Conservation (phyloP, 2,888 invertebrate genomes). For the Morpho achilles region DNA sequence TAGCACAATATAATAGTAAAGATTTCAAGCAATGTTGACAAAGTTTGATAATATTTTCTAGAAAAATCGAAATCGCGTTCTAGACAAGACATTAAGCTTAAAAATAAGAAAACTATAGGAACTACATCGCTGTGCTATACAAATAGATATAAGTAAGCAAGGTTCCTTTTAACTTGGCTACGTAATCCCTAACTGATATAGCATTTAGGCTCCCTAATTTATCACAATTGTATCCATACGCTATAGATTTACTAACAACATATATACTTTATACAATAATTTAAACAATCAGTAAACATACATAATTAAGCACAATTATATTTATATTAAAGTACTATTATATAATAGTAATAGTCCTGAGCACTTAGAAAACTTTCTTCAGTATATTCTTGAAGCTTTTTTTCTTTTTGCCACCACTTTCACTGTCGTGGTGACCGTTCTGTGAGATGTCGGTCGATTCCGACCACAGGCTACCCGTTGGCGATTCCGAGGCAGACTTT, state of each 20-base stretch:
- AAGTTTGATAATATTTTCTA: too few species aligned
- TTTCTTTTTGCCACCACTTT: conserved; percentile 71
- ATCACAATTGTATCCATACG: conserved; percentile 76
- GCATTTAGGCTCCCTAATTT: conserved; percentile 67
- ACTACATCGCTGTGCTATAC: background rate
- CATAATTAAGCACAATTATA: conserved; percentile 12
- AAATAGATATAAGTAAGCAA: background rate
- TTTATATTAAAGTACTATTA: conserved; percentile 40
- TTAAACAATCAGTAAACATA: conserved; percentile 32
- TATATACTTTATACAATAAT: conserved; percentile 42
- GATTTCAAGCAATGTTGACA: too few species aligned
- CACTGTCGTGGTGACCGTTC: conserved; percentile 52
- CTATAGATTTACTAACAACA: conserved; percentile 45
- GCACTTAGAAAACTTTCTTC: conserved; percentile 86
- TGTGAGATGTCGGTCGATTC: conserved; percentile 69
- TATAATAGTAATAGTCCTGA: conserved; percentile 47
- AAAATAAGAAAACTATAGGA: background rate
- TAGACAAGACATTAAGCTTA: background rate
- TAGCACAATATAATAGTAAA: too few species aligned
- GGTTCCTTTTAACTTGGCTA: background rate
- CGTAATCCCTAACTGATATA: conserved; percentile 35
- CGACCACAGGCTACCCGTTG: conserved; percentile 70
- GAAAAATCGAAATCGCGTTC: too few species aligned
- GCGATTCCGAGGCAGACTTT: conserved; percentile 65
- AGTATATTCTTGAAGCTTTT: conserved; percentile 87